Evolutionary conservation across 2,797 vertebrate species (phyloP), one percentile per base, ranked within the genome.

Genomic region (Betta splendens): DNA sequence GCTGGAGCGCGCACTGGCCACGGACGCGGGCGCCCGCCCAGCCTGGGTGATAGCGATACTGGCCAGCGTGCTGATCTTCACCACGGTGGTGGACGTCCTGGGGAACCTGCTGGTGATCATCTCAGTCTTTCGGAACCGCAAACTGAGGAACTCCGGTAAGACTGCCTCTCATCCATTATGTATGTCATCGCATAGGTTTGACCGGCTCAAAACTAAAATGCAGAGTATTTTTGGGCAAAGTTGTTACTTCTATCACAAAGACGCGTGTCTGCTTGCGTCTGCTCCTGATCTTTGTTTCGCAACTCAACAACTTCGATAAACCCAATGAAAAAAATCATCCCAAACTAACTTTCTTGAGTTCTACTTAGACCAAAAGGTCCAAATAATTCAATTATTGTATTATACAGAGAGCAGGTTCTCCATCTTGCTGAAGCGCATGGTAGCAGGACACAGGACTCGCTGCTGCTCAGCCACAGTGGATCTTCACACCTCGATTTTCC

Each of bases 111-210:
- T 95, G 53, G 93, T 95, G 33, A 91, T 95, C 75, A 54, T 92
- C 63, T 94, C 93, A 0, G 94, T 95, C 64, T 90, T 93, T 69
- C 91, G 85, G 83, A 95, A 94, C 87, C 92, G 92, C 75, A 94
- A 94, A 67, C 91, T 95, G 54, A 85, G 92, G 69, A 94, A 95
- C 52, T 67, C 93, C 56, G 94, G 95, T 94, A 87, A 91, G 92
- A 69, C 2, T 5, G 25, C 0, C 1, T 13, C 44, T 8, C 10
- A 6, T 3, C n/a, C 32, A 17, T 38, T 32, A 46, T 32, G 23
- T 16, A 21, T 11, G 9, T 10, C 51, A 55, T 22, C 13, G 4
- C 3, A 36, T 45, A 37, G 43, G 44, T 42, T 8, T 26, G 38
- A 28, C n/a, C n/a, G n/a, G n/a, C n/a, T n/a, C n/a, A n/a, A n/a